phyloP scores from a whole-genome alignment of 2,797 vertebrate genomes.

The Hemibagrus guttatus region DNA sequence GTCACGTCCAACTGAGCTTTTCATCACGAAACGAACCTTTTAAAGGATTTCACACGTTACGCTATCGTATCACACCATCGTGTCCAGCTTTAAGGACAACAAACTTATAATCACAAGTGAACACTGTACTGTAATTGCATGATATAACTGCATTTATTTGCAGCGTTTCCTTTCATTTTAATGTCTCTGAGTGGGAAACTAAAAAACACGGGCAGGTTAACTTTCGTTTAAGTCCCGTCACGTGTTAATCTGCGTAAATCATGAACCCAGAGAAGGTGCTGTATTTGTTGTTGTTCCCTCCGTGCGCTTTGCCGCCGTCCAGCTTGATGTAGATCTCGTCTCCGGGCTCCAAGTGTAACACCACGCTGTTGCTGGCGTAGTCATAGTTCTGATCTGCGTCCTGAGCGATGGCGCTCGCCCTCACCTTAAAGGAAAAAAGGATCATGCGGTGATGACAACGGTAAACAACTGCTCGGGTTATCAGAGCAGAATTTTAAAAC shows the following conservation, averaged over 20 bases:
- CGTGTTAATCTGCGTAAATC: conserved; percentile 92
- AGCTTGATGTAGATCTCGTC: conserved; percentile 98
- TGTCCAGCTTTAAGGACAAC: conserved; percentile 11
- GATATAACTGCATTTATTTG: conserved; percentile 3
- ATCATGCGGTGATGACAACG: no score
- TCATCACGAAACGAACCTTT: neutral
- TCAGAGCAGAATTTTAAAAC: neutral
- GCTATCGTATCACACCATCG: neutral
- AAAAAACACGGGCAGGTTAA: neutral
- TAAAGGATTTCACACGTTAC: neutral
- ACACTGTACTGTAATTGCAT: neutral
- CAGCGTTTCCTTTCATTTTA: neutral
- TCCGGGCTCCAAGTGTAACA: conserved; percentile 93
- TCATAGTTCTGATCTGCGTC: conserved; percentile 99
- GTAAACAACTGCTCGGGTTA: neutral
- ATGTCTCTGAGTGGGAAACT: neutral
- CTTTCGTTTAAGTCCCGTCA: neutral
- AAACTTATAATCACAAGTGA: conserved; percentile 9
- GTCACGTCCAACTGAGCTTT: neutral
- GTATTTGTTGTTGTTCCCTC: conserved; percentile 99
- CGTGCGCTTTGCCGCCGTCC: conserved; percentile 96
- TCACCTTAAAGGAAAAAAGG: conserved; percentile 73
- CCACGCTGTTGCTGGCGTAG: conserved; percentile 97
- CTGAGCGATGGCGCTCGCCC: conserved; percentile 95
- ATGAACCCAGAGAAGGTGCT: conserved; percentile 99